Percentiles rank a stretch among this genome's conserved stretches.
Evolutionary conservation across 2,888 invertebrate genomes (phyloP).

Genomic region (Galeopsomyia nigrocyanea): DNA sequence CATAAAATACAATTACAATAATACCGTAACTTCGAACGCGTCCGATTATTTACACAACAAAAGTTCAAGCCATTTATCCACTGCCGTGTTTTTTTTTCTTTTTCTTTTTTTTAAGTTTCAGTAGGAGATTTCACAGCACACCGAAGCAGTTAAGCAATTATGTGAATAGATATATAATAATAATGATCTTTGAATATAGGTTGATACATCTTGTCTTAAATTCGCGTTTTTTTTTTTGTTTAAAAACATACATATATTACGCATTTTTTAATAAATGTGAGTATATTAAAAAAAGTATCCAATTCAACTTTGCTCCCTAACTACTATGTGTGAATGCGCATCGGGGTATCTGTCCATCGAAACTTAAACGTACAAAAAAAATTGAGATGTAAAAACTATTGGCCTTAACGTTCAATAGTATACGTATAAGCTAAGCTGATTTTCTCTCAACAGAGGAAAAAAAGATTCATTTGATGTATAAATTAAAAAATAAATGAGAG

Average conservation of each 20-base stretch:
- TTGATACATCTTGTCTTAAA: conserved; percentile 43
- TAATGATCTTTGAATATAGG: conserved; percentile 51
- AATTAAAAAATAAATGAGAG: conserved; percentile 36
- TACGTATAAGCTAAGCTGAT: conserved; percentile 42
- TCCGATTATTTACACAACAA: conserved; percentile 65
- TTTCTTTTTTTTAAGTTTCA: conserved; percentile 44
- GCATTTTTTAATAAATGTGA: conserved; percentile 38
- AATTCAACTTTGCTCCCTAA: conserved; percentile 43
- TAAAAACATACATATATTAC: conserved; percentile 47
- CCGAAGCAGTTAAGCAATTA: conserved; percentile 55
- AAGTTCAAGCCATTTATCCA: conserved; percentile 54
- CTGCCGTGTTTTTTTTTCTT: conserved; percentile 46
- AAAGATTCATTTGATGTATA: conserved; percentile 33
- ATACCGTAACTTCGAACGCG: conserved; percentile 56
- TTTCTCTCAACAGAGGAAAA: conserved; percentile 38
- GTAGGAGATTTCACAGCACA: conserved; percentile 52
- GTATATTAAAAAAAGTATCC: conserved; percentile 44
- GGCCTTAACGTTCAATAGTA: conserved; percentile 46
- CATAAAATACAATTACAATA: conserved; percentile 52
- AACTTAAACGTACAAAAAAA: conserved; percentile 44
- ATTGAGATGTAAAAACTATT: conserved; percentile 43
- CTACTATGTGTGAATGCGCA: conserved; percentile 47
- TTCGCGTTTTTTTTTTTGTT: conserved; percentile 35
- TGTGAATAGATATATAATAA: conserved; percentile 49
- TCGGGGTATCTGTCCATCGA: conserved; percentile 47